These are phyloP conservation scores for Dicycla oo DNA, from an alignment of 2,888 invertebrate species.

Conservation along the genomic window DNA sequence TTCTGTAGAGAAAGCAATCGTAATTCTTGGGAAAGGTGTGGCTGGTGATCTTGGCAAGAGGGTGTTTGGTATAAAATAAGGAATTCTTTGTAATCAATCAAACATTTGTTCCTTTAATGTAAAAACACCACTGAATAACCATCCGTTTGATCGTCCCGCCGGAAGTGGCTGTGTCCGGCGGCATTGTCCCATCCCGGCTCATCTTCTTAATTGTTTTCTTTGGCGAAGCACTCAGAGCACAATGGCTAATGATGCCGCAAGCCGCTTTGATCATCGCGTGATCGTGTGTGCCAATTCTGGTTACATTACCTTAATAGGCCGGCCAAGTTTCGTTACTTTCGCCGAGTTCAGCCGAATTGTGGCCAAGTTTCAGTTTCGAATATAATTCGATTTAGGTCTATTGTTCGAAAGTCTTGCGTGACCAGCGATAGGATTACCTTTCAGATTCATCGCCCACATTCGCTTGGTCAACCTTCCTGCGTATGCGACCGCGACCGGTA, in stretches of 20 bases:
- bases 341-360: constrained; percentile 43
- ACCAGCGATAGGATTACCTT: constrained; percentile 27
- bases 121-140: constrained; percentile 57
- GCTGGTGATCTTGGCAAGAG: background rate
- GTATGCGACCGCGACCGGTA: constrained; percentile 40
- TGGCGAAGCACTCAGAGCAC: constrained; percentile 81
- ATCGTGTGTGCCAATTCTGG: constrained; percentile 70
- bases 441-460: constrained; percentile 12
- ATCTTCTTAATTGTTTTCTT: constrained; percentile 89
- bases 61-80: background rate
- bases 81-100: background rate
- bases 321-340: constrained; percentile 53
- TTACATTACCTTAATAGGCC: constrained; percentile 52
- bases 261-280: constrained; percentile 84
- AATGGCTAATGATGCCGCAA: constrained; percentile 84
- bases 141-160: constrained; percentile 78
- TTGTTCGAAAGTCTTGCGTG: constrained; percentile 35
- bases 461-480: constrained; percentile 31
- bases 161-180: constrained; percentile 84
- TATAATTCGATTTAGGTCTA: constrained; percentile 48
- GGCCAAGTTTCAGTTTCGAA: constrained; percentile 42
- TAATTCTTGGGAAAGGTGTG: background rate
- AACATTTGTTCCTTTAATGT: constrained; percentile 10
- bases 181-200: constrained; percentile 81
- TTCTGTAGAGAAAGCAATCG: background rate